phyloP scores from a whole-genome alignment of 2,113 vertebrate species.

The Zonotrichia leucophrys region DNA sequence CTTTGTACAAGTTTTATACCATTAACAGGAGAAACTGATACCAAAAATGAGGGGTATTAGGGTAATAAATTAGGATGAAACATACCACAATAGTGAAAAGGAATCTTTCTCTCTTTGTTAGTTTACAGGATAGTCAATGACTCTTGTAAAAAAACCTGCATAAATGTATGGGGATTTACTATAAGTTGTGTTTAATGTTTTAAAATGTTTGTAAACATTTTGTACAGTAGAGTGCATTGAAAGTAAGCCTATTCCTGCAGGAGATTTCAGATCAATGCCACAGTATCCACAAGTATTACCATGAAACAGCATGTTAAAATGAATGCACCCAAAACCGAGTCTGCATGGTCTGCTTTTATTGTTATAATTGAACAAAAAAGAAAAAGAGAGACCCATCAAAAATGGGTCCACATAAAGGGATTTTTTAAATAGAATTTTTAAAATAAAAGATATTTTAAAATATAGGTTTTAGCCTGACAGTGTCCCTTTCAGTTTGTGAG shows the following conservation, averaged over 20 bases:
- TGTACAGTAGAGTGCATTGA: background rate
- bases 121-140: background rate
- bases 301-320: background rate
- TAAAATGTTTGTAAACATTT: background rate
- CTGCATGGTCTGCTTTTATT: background rate
- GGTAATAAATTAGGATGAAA: background rate
- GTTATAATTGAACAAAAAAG: background rate
- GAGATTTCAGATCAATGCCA: background rate
- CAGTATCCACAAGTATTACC: background rate
- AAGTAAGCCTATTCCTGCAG: background rate
- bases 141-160: background rate
- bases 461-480: background rate
- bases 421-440: background rate
- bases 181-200: background rate
- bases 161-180: background rate
- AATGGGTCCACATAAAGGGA: background rate
- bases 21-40: background rate
- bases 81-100: background rate
- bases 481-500: background rate
- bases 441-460: background rate
- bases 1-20: background rate
- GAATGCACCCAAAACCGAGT: background rate
- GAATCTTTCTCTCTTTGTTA: background rate
- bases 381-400: background rate
- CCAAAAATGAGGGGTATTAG: background rate